Evolutionary conservation across 2,888 invertebrate species (phyloP).

Genomic region (Metellina segmentata): DNA sequence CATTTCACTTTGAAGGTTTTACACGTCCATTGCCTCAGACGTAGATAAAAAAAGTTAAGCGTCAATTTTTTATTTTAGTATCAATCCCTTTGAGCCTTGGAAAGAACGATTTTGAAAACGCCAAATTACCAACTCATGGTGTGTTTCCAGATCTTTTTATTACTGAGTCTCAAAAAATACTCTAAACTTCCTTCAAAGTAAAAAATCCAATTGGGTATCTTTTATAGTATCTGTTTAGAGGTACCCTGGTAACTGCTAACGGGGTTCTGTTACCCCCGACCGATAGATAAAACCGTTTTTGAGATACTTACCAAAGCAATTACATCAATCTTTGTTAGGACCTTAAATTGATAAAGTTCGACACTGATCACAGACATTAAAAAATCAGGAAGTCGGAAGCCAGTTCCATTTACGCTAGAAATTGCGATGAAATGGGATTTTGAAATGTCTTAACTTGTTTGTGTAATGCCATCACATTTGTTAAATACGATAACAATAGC

Average conservation of each 20-base stretch:
- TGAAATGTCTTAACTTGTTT: too few species aligned
- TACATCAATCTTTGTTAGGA: too few species aligned
- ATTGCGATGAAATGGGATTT: too few species aligned
- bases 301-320: too few species aligned
- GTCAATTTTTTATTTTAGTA: not conserved
- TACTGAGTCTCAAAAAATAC: not conserved
- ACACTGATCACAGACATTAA: too few species aligned
- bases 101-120: not conserved
- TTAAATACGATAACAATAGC: too few species aligned
- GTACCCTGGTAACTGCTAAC: not conserved
- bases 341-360: too few species aligned
- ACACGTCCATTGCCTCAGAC: not conserved
- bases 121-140: not conserved
- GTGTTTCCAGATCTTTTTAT: not conserved
- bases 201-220: not conserved
- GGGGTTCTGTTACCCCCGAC: not conserved
- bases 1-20: not conserved
- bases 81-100: not conserved
- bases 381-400: too few species aligned
- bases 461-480: too few species aligned
- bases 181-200: not conserved
- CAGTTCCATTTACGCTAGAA: too few species aligned
- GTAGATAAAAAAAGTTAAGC: not conserved
- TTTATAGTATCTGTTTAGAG: not conserved
- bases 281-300: not conserved